Evolutionary conservation across 2,888 invertebrate genomes (phyloP).

Genomic region (Adelognathus sp.): DNA sequence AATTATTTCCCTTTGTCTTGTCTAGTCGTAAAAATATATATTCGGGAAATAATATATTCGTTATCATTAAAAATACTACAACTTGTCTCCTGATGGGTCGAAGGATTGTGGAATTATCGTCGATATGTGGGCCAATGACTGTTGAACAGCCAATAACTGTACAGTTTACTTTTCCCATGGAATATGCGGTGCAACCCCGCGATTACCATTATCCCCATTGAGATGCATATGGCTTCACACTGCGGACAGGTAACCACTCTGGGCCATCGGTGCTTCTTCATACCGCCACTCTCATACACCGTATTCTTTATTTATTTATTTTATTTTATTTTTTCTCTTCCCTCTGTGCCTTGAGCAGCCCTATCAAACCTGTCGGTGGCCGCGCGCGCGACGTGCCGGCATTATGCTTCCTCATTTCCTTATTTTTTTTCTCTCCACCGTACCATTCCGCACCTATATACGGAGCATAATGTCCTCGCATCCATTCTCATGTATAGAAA

Average conservation of each 20-base stretch:
- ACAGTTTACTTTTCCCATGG: neutral
- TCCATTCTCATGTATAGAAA: conserved; percentile 45
- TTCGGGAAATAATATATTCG: too few relatives aligned
- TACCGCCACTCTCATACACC: conserved; percentile 25
- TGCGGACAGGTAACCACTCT: conserved; percentile 41
- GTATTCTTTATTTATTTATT: conserved; percentile 58
- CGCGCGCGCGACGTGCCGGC: conserved; percentile 32
- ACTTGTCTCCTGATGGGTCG: too few relatives aligned
- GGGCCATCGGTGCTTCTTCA: conserved; percentile 44
- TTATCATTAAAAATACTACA: too few relatives aligned
- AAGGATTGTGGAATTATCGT: too few relatives aligned
- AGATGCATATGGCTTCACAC: conserved; percentile 79
- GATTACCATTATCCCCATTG: conserved; percentile 78
- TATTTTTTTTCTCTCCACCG: conserved; percentile 10
- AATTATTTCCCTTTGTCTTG: too few relatives aligned
- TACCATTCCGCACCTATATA: conserved; percentile 43
- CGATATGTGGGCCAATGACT: neutral
- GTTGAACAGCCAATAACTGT: conserved; percentile 13
- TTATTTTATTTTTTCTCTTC: conserved; percentile 41
- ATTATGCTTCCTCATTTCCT: conserved; percentile 52
- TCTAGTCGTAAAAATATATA: too few relatives aligned
- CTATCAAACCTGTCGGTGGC: conserved; percentile 64
- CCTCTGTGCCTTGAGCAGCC: conserved; percentile 68
- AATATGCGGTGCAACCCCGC: conserved; percentile 78
- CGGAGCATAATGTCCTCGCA: conserved; percentile 42